Evolutionary conservation across 1,140 invertebrate species (phyloP).

Genomic region (Conus ventricosus): DNA sequence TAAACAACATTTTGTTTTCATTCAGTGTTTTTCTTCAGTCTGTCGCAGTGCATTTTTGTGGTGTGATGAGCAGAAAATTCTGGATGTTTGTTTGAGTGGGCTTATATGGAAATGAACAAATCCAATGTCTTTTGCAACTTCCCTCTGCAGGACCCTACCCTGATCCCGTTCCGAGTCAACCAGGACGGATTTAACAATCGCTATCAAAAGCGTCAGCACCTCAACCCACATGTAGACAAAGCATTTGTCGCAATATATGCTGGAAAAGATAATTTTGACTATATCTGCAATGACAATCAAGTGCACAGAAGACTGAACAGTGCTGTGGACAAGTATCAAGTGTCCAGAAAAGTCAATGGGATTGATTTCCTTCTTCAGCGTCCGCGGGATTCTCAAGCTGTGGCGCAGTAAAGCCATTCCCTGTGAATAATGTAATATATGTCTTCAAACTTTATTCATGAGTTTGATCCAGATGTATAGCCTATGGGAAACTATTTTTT

Average conservation of each 20-base stretch:
- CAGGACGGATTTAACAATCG: constrained; percentile 67
- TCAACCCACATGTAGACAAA: constrained; percentile 63
- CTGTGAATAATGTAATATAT: background rate
- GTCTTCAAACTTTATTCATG: background rate
- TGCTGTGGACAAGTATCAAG: constrained; percentile 60
- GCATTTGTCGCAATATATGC: constrained; percentile 65
- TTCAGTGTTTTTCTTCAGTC: too few species aligned
- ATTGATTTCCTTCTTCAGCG: constrained; percentile 42
- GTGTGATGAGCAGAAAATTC: too few species aligned
- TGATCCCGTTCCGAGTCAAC: constrained; percentile 67
- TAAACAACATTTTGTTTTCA: too few species aligned
- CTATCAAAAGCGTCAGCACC: constrained; percentile 61
- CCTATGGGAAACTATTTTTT: background rate
- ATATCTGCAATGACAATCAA: constrained; percentile 56
- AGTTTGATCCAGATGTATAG: background rate
- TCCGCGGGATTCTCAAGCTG: background rate
- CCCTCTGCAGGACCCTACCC: constrained; percentile 36
- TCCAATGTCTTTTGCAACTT: background rate
- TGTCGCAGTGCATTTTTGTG: too few species aligned
- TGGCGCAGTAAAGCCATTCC: background rate
- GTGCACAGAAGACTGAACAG: constrained; percentile 63
- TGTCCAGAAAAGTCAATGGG: constrained; percentile 59
- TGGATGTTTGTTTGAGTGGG: too few species aligned
- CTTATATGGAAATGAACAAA: background rate
- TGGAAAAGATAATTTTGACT: constrained; percentile 65